phyloP scores from a whole-genome alignment of 1,140 invertebrate genomes.

The Pseudachorutes palmiensis region DNA sequence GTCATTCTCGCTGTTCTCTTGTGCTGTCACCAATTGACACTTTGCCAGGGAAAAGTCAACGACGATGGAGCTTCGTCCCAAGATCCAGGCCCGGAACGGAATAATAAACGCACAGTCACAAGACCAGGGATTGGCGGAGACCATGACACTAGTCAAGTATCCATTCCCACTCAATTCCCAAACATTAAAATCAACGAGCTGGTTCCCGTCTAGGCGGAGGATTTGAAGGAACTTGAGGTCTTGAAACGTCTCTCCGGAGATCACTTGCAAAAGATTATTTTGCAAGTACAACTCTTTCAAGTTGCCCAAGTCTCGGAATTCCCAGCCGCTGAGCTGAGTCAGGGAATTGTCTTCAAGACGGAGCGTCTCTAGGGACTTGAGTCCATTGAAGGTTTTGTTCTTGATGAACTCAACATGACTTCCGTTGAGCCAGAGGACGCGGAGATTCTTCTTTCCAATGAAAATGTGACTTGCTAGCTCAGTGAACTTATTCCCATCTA shows the following conservation, averaged over 20 bases:
- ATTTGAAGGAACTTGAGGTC: slow-evolving; percentile 67
- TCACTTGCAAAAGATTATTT: slow-evolving; percentile 68
- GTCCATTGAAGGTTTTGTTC: slow-evolving; percentile 83
- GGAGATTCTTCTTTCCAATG: slow-evolving; percentile 82
- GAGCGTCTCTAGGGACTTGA: slow-evolving; percentile 67
- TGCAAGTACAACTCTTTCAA: slow-evolving; percentile 77
- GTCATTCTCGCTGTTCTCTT: background rate
- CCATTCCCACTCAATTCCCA: slow-evolving; percentile 70
- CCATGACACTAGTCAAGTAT: slow-evolving; percentile 45
- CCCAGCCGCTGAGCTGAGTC: slow-evolving; percentile 69
- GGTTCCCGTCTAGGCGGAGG: slow-evolving; percentile 73
- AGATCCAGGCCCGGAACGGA: slow-evolving; percentile 26
- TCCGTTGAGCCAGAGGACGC: slow-evolving; percentile 74
- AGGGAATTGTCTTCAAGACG: slow-evolving; percentile 80
- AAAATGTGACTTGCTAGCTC: slow-evolving; percentile 76
- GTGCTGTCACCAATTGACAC: background rate
- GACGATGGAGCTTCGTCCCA: background rate
- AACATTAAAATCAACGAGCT: slow-evolving; percentile 66
- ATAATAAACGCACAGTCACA: slow-evolving; percentile 72
- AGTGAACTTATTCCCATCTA: slow-evolving; percentile 79
- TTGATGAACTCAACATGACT: slow-evolving; percentile 76
- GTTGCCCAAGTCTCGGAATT: slow-evolving; percentile 73
- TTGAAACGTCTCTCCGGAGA: slow-evolving; percentile 70
- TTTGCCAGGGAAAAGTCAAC: background rate
- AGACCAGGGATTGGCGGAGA: slow-evolving; percentile 70